Percentiles rank a stretch among this genome's conserved stretches.
These are phyloP conservation scores for Lagocephalus sceleratus DNA, from an alignment of 2,797 vertebrate species.

Conservation along the genomic window DNA sequence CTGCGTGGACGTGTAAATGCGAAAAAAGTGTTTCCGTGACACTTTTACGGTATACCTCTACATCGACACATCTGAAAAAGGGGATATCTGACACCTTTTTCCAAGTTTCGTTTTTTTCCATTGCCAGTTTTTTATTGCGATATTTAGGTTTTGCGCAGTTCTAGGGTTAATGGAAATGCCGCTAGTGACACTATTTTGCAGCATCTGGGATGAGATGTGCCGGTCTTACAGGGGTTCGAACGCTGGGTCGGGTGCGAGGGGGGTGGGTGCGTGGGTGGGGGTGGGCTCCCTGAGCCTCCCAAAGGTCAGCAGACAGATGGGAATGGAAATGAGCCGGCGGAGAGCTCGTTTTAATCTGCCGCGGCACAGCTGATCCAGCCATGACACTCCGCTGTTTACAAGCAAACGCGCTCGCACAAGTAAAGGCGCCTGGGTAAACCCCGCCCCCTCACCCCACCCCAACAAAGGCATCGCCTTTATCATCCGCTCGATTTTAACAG, in stretches of 20 bases:
- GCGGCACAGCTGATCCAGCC: slow-evolving; percentile 69
- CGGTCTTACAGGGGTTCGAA: no score
- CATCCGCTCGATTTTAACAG: slow-evolving; percentile 29
- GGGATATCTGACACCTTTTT: no score
- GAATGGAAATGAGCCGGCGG: slow-evolving; percentile 74
- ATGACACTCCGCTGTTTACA: slow-evolving; percentile 68
- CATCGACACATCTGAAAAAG: no score
- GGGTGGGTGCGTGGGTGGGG: slow-evolving; percentile 20
- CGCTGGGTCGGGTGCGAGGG: slow-evolving; percentile 11
- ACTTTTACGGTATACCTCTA: no score
- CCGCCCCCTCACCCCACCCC: not conserved
- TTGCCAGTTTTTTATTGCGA: no score
- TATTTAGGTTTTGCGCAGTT: no score
- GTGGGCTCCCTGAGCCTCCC: slow-evolving; percentile 57
- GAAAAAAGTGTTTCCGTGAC: no score
- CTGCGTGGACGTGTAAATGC: no score
- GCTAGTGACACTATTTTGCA: no score
- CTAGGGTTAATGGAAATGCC: no score
- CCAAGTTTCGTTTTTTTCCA: no score
- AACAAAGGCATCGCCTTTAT: not conserved
- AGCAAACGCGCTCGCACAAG: slow-evolving; percentile 55
- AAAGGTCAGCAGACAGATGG: slow-evolving; percentile 82
- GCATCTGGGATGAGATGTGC: not conserved
- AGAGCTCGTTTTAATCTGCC: slow-evolving; percentile 75
- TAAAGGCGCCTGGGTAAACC: slow-evolving; percentile 20